Percentiles rank a stretch among this genome's conserved stretches.
These are phyloP conservation scores for Oreotrochilus melanogaster DNA, from an alignment of 2,113 vertebrate genomes.

Conservation along the genomic window DNA sequence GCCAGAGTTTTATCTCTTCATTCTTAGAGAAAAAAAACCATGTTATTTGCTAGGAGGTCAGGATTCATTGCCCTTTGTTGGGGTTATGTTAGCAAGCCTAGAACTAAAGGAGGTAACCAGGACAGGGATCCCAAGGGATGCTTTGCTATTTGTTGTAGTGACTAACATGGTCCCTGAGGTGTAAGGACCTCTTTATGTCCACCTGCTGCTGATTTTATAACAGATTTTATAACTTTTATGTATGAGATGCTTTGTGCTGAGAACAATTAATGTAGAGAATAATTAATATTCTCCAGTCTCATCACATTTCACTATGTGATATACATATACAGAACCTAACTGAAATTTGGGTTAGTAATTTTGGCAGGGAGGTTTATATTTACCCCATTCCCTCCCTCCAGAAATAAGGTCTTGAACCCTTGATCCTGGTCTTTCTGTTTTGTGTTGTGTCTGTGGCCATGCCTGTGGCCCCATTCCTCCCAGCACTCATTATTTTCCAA, in stretches of 20 bases:
- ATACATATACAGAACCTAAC: not conserved
- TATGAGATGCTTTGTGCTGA: not conserved
- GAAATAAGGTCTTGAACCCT: not conserved
- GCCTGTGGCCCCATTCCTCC: not conserved
- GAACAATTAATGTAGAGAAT: not conserved
- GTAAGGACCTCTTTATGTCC: not conserved
- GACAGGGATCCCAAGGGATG: not conserved
- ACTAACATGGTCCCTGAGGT: not conserved
- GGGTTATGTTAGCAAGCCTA: not conserved
- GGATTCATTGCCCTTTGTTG: not conserved
- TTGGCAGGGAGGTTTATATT: not conserved
- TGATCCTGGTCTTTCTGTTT: not conserved
- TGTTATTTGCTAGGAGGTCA: not conserved
- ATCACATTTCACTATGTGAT: not conserved
- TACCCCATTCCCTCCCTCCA: fast-evolving
- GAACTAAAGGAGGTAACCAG: not conserved
- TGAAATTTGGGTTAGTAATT: not conserved
- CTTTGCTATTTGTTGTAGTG: not conserved
- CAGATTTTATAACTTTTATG: not conserved
- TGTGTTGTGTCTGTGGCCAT: fast-evolving
- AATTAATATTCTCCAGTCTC: not conserved
- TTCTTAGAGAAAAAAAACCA: not conserved
- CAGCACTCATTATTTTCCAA: not conserved
- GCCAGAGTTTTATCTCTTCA: not conserved
- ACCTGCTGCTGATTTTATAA: not conserved